Evolutionary conservation across 2,797 vertebrate genomes (phyloP), one percentile per base, ranked within the genome.

Genomic region (Eospalax fontanierii): DNA sequence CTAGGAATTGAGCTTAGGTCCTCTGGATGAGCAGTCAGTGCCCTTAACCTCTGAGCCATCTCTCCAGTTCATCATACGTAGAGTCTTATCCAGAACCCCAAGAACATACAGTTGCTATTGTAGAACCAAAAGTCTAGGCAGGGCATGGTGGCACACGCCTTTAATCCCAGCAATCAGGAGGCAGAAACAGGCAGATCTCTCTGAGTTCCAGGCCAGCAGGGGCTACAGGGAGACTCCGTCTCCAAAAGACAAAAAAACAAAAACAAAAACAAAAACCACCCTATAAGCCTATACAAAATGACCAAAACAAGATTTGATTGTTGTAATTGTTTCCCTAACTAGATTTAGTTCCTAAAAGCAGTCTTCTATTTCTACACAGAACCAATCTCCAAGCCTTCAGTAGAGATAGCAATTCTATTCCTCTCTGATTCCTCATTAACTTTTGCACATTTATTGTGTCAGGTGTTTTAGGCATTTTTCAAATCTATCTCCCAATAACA

Each of bases 341-440:
- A 43, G n/a, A 38, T 33, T 54, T 24, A 6, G 86, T 71, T 28
- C 61, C 87, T 63, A 87, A 84, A 91, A 94, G 19, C 24, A 79
- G 40, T 75, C 30, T 73, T 63, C 46, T 43, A 33, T 71, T 84
- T 93, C 50, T 54, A 68, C 68, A 89, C 15, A 89, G 38, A 91
- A 57, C 61, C 6, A n/a, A 73, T 40, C 21, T 74, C 6, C 35
- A 74, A 81, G 43, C 21, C 76, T 88, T 70, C 85, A 89, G 59
- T 18, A 92, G 85, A 92, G 50, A 71, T 0, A n/a, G 19, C 28
- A 46, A 61, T 87, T 79, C 40, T 70, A 35, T 50, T 63, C 28
- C 50, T 2, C 68, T 95, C 18, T 71, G 89, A 74, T 38, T 90
- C 35, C 18, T 80, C 75, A 83, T 35, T 86, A 75, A 75, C 70